Conservation (phyloP, 2,888 invertebrate genomes). For the Yponomeuta sedellus region DNA sequence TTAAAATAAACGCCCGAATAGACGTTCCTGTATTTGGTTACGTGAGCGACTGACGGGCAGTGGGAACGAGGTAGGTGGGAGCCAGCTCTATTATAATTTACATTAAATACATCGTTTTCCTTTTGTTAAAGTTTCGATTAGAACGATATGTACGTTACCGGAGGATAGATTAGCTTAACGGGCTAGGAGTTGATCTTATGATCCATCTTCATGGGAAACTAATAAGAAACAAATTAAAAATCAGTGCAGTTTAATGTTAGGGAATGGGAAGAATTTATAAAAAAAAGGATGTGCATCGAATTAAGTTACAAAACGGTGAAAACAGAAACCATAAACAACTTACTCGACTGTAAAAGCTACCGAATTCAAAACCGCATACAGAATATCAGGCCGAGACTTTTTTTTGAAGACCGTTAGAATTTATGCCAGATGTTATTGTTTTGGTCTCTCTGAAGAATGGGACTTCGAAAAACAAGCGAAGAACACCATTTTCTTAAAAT, state of each 20-base stretch:
- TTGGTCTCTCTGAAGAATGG: slow-evolving; percentile 30
- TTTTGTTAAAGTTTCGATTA: slow-evolving; percentile 35
- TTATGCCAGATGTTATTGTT: slow-evolving; percentile 65
- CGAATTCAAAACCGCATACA: slow-evolving; percentile 49
- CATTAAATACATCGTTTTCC: slow-evolving; percentile 24
- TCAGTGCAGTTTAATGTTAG: background rate
- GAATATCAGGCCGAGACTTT: slow-evolving; percentile 39
- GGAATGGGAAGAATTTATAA: background rate
- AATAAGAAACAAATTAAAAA: slow-evolving; percentile 1
- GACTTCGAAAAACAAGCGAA: background rate
- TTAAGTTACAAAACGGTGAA: slow-evolving; percentile 11
- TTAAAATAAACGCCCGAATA: slow-evolving; percentile 75
- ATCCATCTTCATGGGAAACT: background rate
- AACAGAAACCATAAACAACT: slow-evolving; percentile 23
- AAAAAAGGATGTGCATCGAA: background rate
- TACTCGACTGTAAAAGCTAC: slow-evolving; percentile 62
- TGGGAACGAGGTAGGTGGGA: slow-evolving; percentile 71
- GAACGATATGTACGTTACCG: slow-evolving; percentile 4
- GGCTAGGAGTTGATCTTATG: background rate
- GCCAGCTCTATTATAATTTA: slow-evolving; percentile 33
- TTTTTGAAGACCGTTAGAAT: slow-evolving; percentile 61
- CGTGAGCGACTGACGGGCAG: slow-evolving; percentile 63
- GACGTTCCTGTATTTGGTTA: slow-evolving; percentile 71
- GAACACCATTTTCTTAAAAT: too few species aligned
- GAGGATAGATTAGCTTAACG: background rate